Evolutionary conservation across 1,140 invertebrate species (phyloP).

Genomic region (Anoplophora glabripennis): DNA sequence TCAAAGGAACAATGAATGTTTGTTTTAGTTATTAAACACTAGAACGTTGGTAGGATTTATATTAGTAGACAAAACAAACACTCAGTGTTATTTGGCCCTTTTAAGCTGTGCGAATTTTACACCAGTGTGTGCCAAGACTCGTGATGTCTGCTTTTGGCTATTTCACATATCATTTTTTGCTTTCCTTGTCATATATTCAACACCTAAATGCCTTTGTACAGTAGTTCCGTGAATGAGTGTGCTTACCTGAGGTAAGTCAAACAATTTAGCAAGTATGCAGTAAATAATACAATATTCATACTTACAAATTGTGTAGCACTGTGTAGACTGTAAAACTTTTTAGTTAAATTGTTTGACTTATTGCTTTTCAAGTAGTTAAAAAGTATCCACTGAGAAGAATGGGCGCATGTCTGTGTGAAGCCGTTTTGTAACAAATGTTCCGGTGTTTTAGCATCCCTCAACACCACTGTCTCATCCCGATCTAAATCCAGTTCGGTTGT

Average conservation of each 20-base stretch:
- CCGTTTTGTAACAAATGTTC: constrained; percentile 40
- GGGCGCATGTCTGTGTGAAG: constrained; percentile 21
- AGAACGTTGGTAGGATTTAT: too few species aligned
- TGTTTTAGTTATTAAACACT: too few species aligned
- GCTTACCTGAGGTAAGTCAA: not conserved
- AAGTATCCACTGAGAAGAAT: constrained; percentile 12
- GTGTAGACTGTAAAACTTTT: constrained; percentile 5
- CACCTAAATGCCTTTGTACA: constrained; percentile 16
- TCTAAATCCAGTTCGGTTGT: constrained; percentile 49
- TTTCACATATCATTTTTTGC: constrained; percentile 23
- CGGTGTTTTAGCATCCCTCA: constrained; percentile 51
- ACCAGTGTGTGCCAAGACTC: constrained; percentile 47
- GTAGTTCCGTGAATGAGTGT: constrained; percentile 32
- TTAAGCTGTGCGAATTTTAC: constrained; percentile 1
- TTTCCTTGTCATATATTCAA: constrained; percentile 21
- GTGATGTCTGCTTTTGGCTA: constrained; percentile 34
- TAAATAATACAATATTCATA: too few species aligned
- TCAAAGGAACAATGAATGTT: too few species aligned
- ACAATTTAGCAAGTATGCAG: not conserved
- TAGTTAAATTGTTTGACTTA: constrained; percentile 11
- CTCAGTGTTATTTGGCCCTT: too few species aligned
- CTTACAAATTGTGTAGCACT: not conserved
- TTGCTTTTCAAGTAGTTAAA: constrained; percentile 6
- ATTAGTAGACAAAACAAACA: too few species aligned
- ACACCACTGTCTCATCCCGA: constrained; percentile 49